A percentile compares a stretch with the other conserved stretches of the same genome.
Evolutionary conservation across 2,113 vertebrate genomes (phyloP).

Genomic region (Ibidorhyncha struthersii): DNA sequence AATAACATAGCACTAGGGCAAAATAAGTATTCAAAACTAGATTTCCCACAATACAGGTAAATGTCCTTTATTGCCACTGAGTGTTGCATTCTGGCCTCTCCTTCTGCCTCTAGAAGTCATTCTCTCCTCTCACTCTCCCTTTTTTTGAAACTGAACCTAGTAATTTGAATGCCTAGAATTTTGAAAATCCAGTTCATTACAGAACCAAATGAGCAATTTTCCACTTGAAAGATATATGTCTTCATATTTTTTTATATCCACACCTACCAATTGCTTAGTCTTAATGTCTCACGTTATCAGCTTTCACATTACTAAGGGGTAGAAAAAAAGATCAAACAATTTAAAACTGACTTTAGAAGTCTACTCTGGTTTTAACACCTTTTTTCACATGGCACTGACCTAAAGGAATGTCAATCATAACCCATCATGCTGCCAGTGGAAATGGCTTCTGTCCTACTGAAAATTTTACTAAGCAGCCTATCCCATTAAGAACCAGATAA

Average conservation of each 20-base stretch:
- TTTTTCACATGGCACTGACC: fast-evolving
- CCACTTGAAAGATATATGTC: neutral
- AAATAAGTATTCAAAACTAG: neutral
- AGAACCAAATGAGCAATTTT: neutral
- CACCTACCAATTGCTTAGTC: neutral
- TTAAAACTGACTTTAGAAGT: neutral
- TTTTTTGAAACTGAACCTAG: neutral
- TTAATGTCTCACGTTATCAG: neutral
- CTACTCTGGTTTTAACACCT: fast-evolving
- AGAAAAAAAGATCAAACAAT: neutral
- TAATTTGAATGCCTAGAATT: neutral
- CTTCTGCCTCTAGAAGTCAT: neutral
- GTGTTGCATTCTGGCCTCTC: neutral
- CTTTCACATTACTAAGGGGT: neutral
- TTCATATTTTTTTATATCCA: neutral
- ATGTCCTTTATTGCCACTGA: neutral
- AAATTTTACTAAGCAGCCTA: neutral
- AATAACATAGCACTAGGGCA: neutral
- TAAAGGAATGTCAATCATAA: neutral
- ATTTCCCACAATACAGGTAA: neutral
- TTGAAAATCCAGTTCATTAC: neutral
- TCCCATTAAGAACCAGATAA: neutral
- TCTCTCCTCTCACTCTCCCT: neutral
- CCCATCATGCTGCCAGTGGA: neutral
- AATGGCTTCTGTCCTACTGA: neutral